Base-by-base conservation (phyloP, 2,888 invertebrate genomes). In the Anagyrus pseudococci region DNA sequence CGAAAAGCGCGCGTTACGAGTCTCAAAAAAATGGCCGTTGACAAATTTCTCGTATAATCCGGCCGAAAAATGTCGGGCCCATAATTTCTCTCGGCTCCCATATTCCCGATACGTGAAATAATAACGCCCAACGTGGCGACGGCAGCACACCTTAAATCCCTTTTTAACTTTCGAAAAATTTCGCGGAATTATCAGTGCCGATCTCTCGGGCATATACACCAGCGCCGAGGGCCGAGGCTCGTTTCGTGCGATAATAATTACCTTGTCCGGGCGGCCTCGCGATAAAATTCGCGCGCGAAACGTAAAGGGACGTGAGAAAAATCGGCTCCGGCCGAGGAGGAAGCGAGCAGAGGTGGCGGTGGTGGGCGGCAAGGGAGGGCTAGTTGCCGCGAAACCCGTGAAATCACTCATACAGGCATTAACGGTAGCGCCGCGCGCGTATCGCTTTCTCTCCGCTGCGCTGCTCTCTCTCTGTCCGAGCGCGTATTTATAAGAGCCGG, bases 401-500 rank as follows among this genome's bases (percentile, higher is more conserved):
- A 55, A 41, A 63, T 52, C 55, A 55, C 8, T 55, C 49, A 37
- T 25, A 25, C 33, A 26, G 43, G 54, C 48, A 43, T 60, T 64
- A 64, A 59, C 64, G 64, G 64, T 64, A 64, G 59, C 63, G 17
- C 13, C 33, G 25, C 47, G 47, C 44, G 17, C 33, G 13, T 41
- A 48, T 60, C 59, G 64, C 56, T 59, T 59, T 54, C 49, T 49
- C 58, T 40, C 10, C 22, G 25, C 23, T 22, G 19, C 26, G 22
- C 7, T 23, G 29, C n/a, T n/a, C n/a, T n/a, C n/a, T n/a, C n/a
- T n/a, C n/a, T 20, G 55, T 15, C 19, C n/a, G 40, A 26, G 17
- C 40, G 50, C 20, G 41, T 58, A 58, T 65, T 62, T 62, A 62
- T 65, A 37, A 55, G 58, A 55, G 53, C 54, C 48, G 46, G 37